Base-by-base conservation (phyloP, 2,797 vertebrate species). In the Periophthalmus magnuspinnatus region DNA sequence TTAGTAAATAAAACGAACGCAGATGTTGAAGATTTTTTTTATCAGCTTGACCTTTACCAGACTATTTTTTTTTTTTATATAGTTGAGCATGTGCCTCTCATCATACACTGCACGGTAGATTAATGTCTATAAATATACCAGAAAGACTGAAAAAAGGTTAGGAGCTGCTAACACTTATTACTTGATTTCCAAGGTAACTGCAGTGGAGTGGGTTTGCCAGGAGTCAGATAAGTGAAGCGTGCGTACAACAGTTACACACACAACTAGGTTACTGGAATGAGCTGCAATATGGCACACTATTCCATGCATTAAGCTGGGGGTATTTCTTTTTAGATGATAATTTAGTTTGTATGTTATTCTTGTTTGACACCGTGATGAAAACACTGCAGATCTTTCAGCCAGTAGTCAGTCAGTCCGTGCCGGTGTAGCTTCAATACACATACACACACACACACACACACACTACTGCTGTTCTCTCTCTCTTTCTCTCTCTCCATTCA, bases 341-440 rank as follows among this genome's bases (percentile, higher is more conserved):
- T 82, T 87, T 62, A 81, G 59, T 80, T 69, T 67, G 67, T 63
- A 24, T 32, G n/a, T 52, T 52, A 7, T 69, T 69, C 77, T 65
- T 58, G 28, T 58, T 33, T 87, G 81, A 81, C 75, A 75, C 81
- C 78, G 82, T 81, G 80, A 82, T 87, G 83, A 88, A 86, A 86
- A 76, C 79, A 86, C 87, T 88, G 90, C 90, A 89, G 91, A 84
- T 92, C 87, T 85, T 84, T 76, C 76, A 89, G 86, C 77, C 85
- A 77, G 81, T 88, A 77, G 81, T 87, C 85, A 84, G 72, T 89
- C 81, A 80, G 72, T 88, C 80, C 78, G 75, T 81, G 80, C 83
- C 84, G 62, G 80, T 63, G 38, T 65, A 85, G 85, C 84, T 79
- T 79, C 60, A 71, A 77, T 79, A 74, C 81, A 65, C 76, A 34